phyloP scores from a whole-genome alignment of 2,113 vertebrate genomes.

The Desmodus rotundus region DNA sequence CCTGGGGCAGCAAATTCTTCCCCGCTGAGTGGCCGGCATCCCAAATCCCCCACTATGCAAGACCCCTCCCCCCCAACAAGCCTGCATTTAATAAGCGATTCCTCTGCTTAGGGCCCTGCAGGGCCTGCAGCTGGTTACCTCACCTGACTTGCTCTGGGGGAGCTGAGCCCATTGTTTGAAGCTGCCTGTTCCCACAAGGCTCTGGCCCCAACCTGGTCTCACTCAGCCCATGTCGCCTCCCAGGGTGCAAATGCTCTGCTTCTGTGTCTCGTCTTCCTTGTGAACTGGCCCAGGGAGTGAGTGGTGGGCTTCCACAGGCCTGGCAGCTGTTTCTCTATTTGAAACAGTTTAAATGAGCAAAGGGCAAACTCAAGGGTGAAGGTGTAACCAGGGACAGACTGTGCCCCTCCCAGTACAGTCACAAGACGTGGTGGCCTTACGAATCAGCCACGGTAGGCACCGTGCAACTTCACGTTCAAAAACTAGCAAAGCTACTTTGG shows the following conservation, averaged over 20 bases:
- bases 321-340: fast-evolving
- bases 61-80: not conserved
- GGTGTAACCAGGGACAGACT: not conserved
- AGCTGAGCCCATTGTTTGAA: not conserved
- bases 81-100: not conserved
- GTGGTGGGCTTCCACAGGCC: fast-evolving
- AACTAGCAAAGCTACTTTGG: not conserved
- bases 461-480: fast-evolving
- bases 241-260: not conserved
- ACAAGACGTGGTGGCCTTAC: fast-evolving
- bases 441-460: fast-evolving
- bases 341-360: not conserved
- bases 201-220: not conserved
- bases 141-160: not conserved
- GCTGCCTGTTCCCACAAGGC: not conserved
- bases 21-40: fast-evolving
- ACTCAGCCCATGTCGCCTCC: fast-evolving
- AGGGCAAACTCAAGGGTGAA: not conserved
- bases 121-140: not conserved
- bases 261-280: not conserved
- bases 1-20: not conserved
- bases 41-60: not conserved
- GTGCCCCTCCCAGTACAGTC: not conserved
- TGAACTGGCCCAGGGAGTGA: fast-evolving
- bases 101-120: not conserved